phyloP scores from a whole-genome alignment of 2,797 vertebrate genomes.

The Tragopan temminckii region DNA sequence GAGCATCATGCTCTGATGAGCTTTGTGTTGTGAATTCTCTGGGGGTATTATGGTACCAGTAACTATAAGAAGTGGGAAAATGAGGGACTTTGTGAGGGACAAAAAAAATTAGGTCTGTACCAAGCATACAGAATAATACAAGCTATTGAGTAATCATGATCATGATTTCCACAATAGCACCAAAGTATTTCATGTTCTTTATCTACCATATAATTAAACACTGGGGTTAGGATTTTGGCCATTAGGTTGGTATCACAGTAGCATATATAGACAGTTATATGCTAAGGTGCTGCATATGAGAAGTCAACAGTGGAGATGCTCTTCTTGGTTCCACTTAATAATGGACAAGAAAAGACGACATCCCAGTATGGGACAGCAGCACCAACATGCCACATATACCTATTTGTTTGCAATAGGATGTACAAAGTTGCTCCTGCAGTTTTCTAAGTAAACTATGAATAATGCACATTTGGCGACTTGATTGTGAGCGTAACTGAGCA shows the following conservation, averaged over 20 bases:
- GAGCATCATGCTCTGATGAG: neutral
- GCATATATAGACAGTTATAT: neutral
- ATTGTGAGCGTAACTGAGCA: neutral
- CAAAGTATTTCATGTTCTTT: slow-evolving; percentile 10
- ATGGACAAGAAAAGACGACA: neutral
- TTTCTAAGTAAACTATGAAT: slow-evolving; percentile 1
- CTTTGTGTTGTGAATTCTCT: neutral
- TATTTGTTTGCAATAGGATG: too few species aligned
- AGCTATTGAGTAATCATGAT: slow-evolving; percentile 5
- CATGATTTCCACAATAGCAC: neutral
- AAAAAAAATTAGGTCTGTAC: neutral
- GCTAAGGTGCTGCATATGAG: neutral
- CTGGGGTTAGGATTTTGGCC: neutral
- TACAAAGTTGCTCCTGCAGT: neutral
- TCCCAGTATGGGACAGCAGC: neutral
- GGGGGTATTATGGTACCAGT: neutral
- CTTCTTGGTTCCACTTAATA: neutral
- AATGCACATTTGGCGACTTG: neutral
- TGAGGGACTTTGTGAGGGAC: neutral
- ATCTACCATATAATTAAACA: neutral
- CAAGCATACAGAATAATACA: neutral
- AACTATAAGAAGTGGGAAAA: neutral
- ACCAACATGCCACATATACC: neutral
- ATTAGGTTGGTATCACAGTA: neutral
- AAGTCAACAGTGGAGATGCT: neutral